These are phyloP conservation scores for Pachycephus smyrnensis DNA, from an alignment of 2,888 invertebrate genomes.

Conservation along the genomic window DNA sequence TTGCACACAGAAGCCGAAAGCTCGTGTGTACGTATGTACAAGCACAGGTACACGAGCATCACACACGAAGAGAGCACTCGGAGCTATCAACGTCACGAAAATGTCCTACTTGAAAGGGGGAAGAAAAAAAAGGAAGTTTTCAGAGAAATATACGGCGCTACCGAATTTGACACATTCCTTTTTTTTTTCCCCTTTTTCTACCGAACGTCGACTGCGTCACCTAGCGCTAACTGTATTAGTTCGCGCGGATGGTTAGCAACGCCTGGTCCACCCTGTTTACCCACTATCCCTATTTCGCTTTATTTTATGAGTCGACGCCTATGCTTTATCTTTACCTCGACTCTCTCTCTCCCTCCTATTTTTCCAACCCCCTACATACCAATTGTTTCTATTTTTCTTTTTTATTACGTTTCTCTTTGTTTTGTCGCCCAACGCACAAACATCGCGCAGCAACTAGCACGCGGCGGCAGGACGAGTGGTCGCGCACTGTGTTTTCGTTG, in stretches of 20 bases:
- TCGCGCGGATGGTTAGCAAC: background rate
- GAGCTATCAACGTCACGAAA: background rate
- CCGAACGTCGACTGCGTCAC: background rate
- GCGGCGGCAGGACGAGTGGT: background rate
- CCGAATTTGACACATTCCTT: constrained; percentile 48
- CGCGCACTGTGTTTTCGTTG: constrained; percentile 43
- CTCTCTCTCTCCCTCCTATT: constrained; percentile 4
- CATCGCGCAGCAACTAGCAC: constrained; percentile 25
- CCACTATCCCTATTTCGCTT: constrained; percentile 18
- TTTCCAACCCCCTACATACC: background rate
- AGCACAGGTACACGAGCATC: background rate
- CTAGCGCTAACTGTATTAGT: background rate
- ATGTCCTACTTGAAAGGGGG: background rate
- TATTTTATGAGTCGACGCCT: constrained; percentile 21
- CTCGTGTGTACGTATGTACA: background rate
- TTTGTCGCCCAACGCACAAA: constrained; percentile 38
- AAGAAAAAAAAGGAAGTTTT: background rate
- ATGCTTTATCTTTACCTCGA: background rate
- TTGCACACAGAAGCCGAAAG: background rate
- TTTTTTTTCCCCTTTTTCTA: constrained; percentile 5
- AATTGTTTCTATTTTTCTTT: constrained; percentile 10
- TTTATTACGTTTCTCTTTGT: constrained; percentile 10
- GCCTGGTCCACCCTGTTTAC: constrained; percentile 8
- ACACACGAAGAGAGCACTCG: background rate
- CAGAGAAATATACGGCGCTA: background rate